Evolutionary conservation across 2,113 vertebrate genomes (phyloP).

Genomic region (Nothocercus nigrocapillus): DNA sequence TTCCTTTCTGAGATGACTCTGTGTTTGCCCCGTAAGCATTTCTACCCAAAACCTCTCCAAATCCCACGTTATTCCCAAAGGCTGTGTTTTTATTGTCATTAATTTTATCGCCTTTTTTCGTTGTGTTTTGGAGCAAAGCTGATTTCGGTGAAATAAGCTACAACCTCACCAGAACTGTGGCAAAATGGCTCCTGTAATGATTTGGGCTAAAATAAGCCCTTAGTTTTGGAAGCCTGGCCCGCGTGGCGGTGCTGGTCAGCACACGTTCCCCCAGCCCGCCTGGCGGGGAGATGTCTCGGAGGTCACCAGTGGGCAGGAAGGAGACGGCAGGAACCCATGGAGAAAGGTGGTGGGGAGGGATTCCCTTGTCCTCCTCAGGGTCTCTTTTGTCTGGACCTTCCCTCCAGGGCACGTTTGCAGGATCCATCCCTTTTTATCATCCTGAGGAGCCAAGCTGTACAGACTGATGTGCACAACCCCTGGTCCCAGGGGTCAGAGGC

Average conservation of each 20-base stretch:
- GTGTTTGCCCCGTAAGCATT: background rate
- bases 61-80: background rate
- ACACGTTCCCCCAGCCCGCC: background rate
- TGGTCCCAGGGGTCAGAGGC: constrained; percentile 27
- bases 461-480: background rate
- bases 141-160: background rate
- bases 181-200: constrained; percentile 42
- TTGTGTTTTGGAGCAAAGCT: background rate
- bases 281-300: background rate
- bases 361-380: background rate
- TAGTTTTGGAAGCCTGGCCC: background rate
- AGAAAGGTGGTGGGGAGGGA: background rate
- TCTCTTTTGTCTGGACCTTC: background rate
- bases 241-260: background rate
- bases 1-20: background rate
- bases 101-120: background rate
- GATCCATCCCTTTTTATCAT: constrained; percentile 13
- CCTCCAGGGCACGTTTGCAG: constrained; percentile 8
- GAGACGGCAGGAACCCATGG: background rate
- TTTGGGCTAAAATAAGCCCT: background rate
- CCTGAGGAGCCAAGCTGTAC: constrained; percentile 24
- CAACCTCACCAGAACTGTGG: background rate
- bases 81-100: rapidly evolving
- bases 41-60: background rate
- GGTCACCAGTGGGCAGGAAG: background rate